Conservation (phyloP, 2,888 invertebrate genomes). For the Apamea monoglypha region DNA sequence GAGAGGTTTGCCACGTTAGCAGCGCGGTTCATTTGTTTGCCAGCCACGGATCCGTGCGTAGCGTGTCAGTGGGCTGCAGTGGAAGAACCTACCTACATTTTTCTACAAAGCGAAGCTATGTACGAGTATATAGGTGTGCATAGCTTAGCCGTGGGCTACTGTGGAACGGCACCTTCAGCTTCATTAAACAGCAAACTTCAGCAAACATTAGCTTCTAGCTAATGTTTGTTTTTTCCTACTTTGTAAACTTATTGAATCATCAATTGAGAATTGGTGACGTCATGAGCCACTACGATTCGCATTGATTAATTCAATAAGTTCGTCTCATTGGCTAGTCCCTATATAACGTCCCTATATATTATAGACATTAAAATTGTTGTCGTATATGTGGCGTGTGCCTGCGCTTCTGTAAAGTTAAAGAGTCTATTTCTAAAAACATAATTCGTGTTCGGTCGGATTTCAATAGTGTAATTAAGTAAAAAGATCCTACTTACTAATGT, state of each 20-base stretch:
- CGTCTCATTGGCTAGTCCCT: slow-evolving; percentile 27
- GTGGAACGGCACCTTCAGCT: neutral
- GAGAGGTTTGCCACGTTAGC: neutral
- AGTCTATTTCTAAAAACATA: neutral
- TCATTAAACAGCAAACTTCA: too few species aligned
- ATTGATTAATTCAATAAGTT: slow-evolving; percentile 44
- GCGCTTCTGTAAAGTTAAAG: neutral
- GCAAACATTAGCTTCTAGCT: too few species aligned
- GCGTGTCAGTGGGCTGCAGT: too few species aligned
- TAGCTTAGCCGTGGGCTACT: neutral
- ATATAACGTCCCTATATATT: neutral
- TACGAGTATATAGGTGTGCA: neutral
- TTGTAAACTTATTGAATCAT: neutral
- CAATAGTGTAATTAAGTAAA: neutral
- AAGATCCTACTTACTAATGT: too few species aligned
- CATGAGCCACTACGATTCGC: slow-evolving; percentile 16
- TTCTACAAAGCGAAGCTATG: neutral
- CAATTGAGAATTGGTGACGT: slow-evolving; percentile 53
- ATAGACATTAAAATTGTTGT: slow-evolving; percentile 6
- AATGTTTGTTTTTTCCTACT: too few species aligned
- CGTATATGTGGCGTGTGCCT: neutral
- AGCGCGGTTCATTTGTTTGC: neutral
- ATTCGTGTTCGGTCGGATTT: neutral
- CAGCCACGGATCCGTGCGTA: neutral
- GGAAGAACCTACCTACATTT: neutral